Evolutionary conservation across 1,140 invertebrate genomes (phyloP).

Genomic region (Trialeurodes vaporariorum): DNA sequence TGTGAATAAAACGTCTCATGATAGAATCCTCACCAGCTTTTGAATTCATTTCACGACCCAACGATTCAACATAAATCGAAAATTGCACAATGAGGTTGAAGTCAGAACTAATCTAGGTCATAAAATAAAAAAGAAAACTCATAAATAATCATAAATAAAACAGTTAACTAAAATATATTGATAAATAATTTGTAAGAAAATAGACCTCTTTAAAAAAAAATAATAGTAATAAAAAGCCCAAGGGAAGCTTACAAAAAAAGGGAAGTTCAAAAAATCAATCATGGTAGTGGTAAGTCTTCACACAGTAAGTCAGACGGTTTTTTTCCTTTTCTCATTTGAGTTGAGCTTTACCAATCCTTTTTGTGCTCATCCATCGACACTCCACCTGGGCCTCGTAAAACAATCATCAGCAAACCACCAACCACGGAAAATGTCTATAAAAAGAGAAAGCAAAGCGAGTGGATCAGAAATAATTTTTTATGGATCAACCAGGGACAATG

Average conservation of each 20-base stretch:
- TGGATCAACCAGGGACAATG: not conserved
- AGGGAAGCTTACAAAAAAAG: too few species aligned
- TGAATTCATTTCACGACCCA: too few species aligned
- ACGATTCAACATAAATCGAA: too few species aligned
- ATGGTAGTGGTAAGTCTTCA: too few species aligned
- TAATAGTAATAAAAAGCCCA: too few species aligned
- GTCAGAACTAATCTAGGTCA: not conserved
- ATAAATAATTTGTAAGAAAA: not conserved
- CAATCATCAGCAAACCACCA: slow-evolving; percentile 97
- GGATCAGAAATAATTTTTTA: not conserved
- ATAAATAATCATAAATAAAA: not conserved
- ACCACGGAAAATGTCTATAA: slow-evolving; percentile 94
- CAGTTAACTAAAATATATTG: not conserved
- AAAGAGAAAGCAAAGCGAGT: slow-evolving; percentile 24
- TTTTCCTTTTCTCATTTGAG: too few species aligned
- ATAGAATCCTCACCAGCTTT: too few species aligned
- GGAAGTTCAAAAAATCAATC: too few species aligned
- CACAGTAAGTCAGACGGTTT: too few species aligned
- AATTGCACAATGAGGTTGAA: too few species aligned
- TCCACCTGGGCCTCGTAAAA: slow-evolving; percentile 93
- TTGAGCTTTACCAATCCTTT: slow-evolving; percentile 88
- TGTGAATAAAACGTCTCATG: too few species aligned
- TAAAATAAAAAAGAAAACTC: not conserved
- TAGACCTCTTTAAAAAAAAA: not conserved
- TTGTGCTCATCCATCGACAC: slow-evolving; percentile 99